Base-by-base conservation (phyloP, 2,888 invertebrate species). In the Oligia latruncula region DNA sequence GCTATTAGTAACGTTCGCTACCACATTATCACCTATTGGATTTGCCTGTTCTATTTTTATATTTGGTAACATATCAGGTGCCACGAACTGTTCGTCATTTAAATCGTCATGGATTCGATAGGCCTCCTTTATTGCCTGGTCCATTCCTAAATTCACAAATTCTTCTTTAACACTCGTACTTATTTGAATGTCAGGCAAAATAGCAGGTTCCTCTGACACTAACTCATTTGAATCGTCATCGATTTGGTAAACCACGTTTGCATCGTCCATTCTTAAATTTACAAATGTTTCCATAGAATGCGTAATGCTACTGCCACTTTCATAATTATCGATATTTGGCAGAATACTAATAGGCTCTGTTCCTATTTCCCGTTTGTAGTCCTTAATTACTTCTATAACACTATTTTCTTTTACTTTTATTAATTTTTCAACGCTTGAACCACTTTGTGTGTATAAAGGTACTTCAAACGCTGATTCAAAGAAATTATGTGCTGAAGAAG, bases 301-400 rank as follows among this genome's bases (percentile, higher is more conserved):
- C 17, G 17, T 46, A 35, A 35, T 46, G 29, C 49, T 49, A 35
- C 40, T 58, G 58, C 52, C 77, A 72, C 20, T 73, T 17, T 68
- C 62, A 23, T 55, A 11, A 72, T 46, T 15, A 15, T 65, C 78
- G 9, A 35, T 23, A 70, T 52, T 81, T 68, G 83, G 76, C 58
- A 85, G 43, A 81, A 81, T 76, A 85, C 82, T 70, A 11, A 23
- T 40, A 65, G 71, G 82, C n/a, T 85, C 68, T 43, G 8, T 15
- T 43, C 40, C 49, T 20, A 17, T 23, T 49, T 35, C 46, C n/a
- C 29, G 40, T 52, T 43, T 64, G 43, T 49, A 78, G 40, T 58
- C 67, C 40, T 58, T n/a, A 5, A 83, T 72, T 15, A 71, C 49
- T 68, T 80, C 60, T 58, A 71, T n/a, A 20, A 9, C n/a, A 67